Conservation (phyloP, 2,888 invertebrate genomes). For the Drosophila recens region DNA sequence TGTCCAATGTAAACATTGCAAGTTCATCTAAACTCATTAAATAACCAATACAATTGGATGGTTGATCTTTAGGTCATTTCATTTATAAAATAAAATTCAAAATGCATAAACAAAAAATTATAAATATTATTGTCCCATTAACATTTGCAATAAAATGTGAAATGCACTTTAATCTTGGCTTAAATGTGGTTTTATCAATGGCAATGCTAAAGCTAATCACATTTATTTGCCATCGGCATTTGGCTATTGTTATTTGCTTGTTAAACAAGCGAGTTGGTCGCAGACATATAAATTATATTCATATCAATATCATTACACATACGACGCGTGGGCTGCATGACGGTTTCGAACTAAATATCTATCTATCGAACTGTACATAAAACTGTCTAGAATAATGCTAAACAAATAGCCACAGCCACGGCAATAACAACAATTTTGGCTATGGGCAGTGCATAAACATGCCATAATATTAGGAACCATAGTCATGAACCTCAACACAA, state of each 20-base stretch:
- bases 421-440: constrained; percentile 34
- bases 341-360: constrained; percentile 9
- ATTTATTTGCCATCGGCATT: constrained; percentile 51
- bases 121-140: neutral
- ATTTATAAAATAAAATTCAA: constrained; percentile 1
- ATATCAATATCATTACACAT: constrained; percentile 47
- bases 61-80: neutral
- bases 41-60: neutral
- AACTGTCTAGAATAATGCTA: constrained; percentile 70
- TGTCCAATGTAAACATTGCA: constrained; percentile 2
- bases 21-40: neutral
- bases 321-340: constrained; percentile 37
- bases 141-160: neutral
- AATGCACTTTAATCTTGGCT: neutral
- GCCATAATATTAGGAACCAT: constrained; percentile 61
- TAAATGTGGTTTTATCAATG: neutral
- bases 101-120: neutral
- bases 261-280: constrained; percentile 33
- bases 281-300: constrained; percentile 72
- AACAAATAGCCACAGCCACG: constrained; percentile 59
- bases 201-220: constrained; percentile 49
- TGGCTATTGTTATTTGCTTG: constrained; percentile 41
- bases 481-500: constrained; percentile 9
- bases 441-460: constrained; percentile 61
- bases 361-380: constrained; percentile 66